These are phyloP conservation scores for Solen grandis DNA, from an alignment of 1,140 invertebrate genomes.

Conservation along the genomic window DNA sequence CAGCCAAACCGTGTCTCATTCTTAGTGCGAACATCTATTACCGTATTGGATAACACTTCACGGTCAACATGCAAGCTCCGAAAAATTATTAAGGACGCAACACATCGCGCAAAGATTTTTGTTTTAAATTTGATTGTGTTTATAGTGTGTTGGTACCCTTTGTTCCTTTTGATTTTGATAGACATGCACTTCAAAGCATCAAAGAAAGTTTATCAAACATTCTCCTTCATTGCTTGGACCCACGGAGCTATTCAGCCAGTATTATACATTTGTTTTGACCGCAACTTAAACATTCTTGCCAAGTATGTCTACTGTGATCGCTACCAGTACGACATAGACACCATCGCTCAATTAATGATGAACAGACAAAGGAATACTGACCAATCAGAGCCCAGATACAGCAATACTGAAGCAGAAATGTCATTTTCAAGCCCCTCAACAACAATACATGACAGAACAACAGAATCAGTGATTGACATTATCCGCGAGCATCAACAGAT, in stretches of 20 bases:
- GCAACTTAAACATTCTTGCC: constrained; percentile 76
- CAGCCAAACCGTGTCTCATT: constrained; percentile 77
- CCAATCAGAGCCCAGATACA: constrained; percentile 11
- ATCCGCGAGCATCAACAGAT: constrained; percentile 38
- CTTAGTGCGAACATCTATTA: constrained; percentile 77
- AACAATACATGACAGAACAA: not conserved
- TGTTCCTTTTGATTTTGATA: constrained; percentile 77
- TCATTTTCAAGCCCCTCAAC: not conserved
- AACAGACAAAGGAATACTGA: constrained; percentile 55
- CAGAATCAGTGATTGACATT: constrained; percentile 15
- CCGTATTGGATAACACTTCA: constrained; percentile 67
- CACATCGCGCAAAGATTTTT: constrained; percentile 77
- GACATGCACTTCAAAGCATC: constrained; percentile 76
- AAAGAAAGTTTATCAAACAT: constrained; percentile 77
- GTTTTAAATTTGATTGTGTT: constrained; percentile 74
- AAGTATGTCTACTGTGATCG: constrained; percentile 74
- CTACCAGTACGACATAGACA: constrained; percentile 62
- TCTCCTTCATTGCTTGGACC: constrained; percentile 80
- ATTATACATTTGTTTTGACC: constrained; percentile 77
- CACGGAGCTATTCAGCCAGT: constrained; percentile 78
- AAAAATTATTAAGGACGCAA: constrained; percentile 69
- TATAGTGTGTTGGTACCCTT: constrained; percentile 79
- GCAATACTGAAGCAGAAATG: not conserved
- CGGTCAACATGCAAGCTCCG: constrained; percentile 67
- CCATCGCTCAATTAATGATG: constrained; percentile 65